Conservation (phyloP, 2,113 vertebrate species). For the Saccopteryx bilineata region DNA sequence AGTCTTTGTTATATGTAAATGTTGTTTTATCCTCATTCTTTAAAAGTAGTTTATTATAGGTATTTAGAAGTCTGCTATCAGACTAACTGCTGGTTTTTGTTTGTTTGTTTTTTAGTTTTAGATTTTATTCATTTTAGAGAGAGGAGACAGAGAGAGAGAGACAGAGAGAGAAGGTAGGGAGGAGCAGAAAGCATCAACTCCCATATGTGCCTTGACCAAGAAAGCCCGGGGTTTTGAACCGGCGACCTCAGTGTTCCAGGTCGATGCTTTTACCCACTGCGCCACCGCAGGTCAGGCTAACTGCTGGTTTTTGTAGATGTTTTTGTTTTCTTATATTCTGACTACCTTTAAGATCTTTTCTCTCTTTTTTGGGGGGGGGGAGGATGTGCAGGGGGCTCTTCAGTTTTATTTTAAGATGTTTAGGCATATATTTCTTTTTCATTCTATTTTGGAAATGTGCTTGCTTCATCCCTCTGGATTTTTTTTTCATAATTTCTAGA, state of each 20-base stretch:
- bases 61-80: constrained; percentile 27
- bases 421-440: constrained; percentile 47
- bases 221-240: too few relatives aligned
- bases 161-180: too few relatives aligned
- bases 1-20: constrained; percentile 58
- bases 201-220: too few relatives aligned
- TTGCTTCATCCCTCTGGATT: constrained; percentile 57
- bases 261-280: too few relatives aligned
- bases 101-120: background rate
- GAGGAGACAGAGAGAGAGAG: too few relatives aligned
- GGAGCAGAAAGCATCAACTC: too few relatives aligned
- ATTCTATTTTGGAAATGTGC: constrained; percentile 63
- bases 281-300: too few relatives aligned
- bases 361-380: background rate
- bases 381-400: background rate
- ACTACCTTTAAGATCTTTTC: background rate
- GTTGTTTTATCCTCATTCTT: constrained; percentile 49
- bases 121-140: too few relatives aligned
- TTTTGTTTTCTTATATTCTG: constrained; percentile 5
- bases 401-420: constrained; percentile 50
- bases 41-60: constrained; percentile 40
- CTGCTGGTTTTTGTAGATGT: background rate
- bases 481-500: constrained; percentile 68
- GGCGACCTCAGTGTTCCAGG: too few relatives aligned
- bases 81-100: constrained; percentile 20